Base-by-base conservation (phyloP, 2,113 vertebrate genomes). In the Phrynosoma platyrhinos region DNA sequence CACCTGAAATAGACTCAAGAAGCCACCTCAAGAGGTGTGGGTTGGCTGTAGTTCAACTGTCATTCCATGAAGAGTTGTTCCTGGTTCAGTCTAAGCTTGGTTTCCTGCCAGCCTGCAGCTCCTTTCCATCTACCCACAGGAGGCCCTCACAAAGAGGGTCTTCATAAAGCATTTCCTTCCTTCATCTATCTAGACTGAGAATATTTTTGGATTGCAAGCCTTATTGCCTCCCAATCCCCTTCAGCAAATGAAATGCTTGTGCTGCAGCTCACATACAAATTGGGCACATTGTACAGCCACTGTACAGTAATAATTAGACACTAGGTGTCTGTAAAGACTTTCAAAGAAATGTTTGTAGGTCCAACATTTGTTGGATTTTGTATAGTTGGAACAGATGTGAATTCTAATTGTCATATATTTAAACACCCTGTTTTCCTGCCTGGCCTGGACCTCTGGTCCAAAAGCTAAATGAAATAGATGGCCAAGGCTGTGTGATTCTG, bases 251-350 rank as follows among this genome's bases (percentile, higher is more conserved):
- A 66, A 69, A 71, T 83, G 74, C 74, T 68, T 40, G 47, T 62
- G 58, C 58, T 36, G 47, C 72, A 68, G 66, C 72, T 88, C 80
- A 52, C 92, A 87, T 91, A 92, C 86, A 91, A 85, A 91, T 87
- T 30, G 88, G 93, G 94, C 94, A 95, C 93, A 94, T 93, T 94
- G 82, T 94, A 94, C 91, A 94, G 83, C 93, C 92, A 92, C 92
- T 94, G 52, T 79, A 88, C 90, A 91, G 93, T 8, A 74, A 75
- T 94, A 87, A 93, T 95, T 95, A 95, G 91, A 94, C 91, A 89
- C 87, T 94, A 85, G 91, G 94, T 94, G 94, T 90, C 90, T 94
- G 92, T 95, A 90, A 94, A 94, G 91, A 79, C 87, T 93, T 92
- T 92, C 69, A 93, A 92, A 83, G 1, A 2, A 88, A 94, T 91